phyloP scores from a whole-genome alignment of 1,140 invertebrate species.

The Meloidogyne exigua region DNA sequence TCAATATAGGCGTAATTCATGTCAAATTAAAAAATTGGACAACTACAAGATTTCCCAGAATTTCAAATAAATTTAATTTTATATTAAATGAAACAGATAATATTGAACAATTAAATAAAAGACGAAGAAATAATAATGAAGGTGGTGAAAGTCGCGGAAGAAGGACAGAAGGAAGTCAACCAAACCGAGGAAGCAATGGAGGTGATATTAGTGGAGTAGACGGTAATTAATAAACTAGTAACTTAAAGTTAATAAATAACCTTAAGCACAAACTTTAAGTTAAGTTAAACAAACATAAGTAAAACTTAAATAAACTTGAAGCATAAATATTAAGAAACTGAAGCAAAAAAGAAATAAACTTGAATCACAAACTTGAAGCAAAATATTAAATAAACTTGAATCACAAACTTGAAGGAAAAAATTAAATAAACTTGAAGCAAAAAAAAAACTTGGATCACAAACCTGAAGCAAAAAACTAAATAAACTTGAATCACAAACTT shows the following conservation, averaged over 20 bases:
- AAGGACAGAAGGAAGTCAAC: conserved; percentile 7
- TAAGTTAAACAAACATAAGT: not conserved
- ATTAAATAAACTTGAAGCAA: too few relatives aligned
- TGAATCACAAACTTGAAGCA: not conserved
- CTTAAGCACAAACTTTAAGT: not conserved
- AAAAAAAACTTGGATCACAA: not conserved
- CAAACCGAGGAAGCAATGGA: not conserved
- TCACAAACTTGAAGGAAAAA: not conserved
- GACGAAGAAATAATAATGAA: not conserved
- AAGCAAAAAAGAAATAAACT: not conserved
- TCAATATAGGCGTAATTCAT: conserved; percentile 26
- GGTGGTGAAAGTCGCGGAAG: not conserved
- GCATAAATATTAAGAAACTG: not conserved
- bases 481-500: not conserved
- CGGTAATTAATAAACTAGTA: not conserved
- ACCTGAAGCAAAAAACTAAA: not conserved
- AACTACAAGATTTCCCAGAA: conserved; percentile 3
- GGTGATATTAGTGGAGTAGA: not conserved
- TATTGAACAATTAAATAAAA: not conserved
- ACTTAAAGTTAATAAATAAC: not conserved
- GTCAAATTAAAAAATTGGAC: conserved; percentile 28
- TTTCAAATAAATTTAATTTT: conserved; percentile 3
- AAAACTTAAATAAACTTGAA: not conserved
- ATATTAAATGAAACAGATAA: not conserved
- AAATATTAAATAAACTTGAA: conserved; percentile 2